Evolutionary conservation across 2,888 invertebrate species (phyloP).

Genomic region (Lacanobia wlatinum): DNA sequence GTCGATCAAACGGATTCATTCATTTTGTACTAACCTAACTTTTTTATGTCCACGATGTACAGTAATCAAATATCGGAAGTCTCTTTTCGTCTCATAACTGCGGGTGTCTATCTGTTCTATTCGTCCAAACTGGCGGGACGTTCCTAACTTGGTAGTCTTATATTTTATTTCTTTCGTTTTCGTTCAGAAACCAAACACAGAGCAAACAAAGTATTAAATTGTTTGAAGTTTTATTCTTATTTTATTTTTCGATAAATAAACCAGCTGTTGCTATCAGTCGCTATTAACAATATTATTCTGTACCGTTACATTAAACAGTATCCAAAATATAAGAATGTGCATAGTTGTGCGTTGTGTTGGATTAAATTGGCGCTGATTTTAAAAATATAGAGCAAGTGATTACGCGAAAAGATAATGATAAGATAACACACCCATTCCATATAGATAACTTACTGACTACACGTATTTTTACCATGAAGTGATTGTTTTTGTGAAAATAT

Average conservation of each 20-base stretch:
- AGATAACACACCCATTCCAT: constrained; percentile 85
- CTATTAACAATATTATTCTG: background rate
- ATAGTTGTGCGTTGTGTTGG: constrained; percentile 21
- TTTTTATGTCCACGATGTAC: constrained; percentile 55
- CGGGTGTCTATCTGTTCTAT: constrained; percentile 52
- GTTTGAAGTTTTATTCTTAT: background rate
- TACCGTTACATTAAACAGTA: constrained; percentile 23
- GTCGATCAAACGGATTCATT: constrained; percentile 82
- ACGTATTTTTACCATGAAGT: constrained; percentile 81
- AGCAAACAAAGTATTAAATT: background rate
- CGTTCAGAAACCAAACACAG: constrained; percentile 72
- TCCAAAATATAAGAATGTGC: constrained; percentile 30
- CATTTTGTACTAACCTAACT: constrained; percentile 72
- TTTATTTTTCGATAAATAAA: constrained; percentile 1
- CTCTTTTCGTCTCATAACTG: constrained; percentile 49
- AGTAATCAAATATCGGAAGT: constrained; percentile 55
- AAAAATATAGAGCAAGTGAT: constrained; percentile 86
- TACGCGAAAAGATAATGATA: constrained; percentile 86
- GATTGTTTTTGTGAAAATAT: constrained; percentile 79
- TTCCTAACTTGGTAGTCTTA: constrained; percentile 63
- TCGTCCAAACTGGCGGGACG: background rate
- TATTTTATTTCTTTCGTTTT: constrained; percentile 61
- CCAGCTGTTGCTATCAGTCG: constrained; percentile 2
- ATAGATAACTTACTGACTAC: constrained; percentile 81
- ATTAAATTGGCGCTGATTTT: constrained; percentile 81